These are phyloP conservation scores for Adineta ricciae DNA, from an alignment of 2,888 invertebrate genomes.

Conservation along the genomic window DNA sequence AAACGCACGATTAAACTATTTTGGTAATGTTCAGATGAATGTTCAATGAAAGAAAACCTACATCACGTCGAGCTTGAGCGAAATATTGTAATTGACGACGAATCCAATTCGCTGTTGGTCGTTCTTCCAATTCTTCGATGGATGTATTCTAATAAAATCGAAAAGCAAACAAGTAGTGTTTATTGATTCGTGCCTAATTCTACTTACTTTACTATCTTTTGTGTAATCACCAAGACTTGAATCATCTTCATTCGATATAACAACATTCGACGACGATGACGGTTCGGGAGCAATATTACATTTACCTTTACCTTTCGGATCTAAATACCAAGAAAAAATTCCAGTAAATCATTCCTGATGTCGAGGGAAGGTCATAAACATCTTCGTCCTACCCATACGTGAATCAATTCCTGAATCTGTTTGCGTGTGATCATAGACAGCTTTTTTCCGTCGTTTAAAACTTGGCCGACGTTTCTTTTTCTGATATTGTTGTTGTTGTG, in stretches of 20 bases:
- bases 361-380: not conserved
- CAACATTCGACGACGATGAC: not conserved
- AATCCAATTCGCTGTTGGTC: conserved; percentile 17
- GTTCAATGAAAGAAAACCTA: not conserved
- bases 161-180: too few relatives aligned
- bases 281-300: not conserved
- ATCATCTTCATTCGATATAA: conserved; percentile 19
- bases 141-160: conserved; percentile 5
- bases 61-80: conserved; percentile 3
- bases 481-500: not conserved
- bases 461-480: conserved; percentile 17
- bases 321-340: not conserved
- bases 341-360: too few relatives aligned
- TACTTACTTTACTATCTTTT: conserved; percentile 12
- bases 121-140: conserved; percentile 16
- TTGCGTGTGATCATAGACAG: conserved; percentile 7
- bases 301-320: not conserved
- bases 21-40: too few relatives aligned
- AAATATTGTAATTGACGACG: conserved; percentile 9
- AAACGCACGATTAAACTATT: too few relatives aligned
- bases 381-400: not conserved
- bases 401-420: conserved; percentile 17
- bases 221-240: not conserved
- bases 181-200: not conserved
- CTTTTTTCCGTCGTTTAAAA: conserved; percentile 12